Evolutionary conservation across 2,888 invertebrate species (phyloP), one percentile per base, ranked within the genome.

Genomic region (Laothoe populi): DNA sequence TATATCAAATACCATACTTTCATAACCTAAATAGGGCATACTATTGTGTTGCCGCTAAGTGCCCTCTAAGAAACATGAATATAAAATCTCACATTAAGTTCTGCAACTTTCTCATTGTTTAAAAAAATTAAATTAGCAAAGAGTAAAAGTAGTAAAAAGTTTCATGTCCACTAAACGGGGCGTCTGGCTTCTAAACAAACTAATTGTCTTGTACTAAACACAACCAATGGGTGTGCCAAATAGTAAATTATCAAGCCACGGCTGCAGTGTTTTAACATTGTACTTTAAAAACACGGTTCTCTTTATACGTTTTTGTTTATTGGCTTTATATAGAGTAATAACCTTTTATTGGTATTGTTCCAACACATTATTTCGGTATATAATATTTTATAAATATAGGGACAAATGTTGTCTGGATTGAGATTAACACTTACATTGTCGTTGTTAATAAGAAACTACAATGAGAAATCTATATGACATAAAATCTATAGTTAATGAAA

Each of bases 181-280:
- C 45, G 31, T 59, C 31, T 59, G 44, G 45, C 59, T 59, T 42
- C 16, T 23, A n/a, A 42, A 42, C n/a, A 59, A 44, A 44, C 59
- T 59, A 31, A 61, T 62, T 64, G 48, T 62, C 35, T 11, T 31
- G 53, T 59, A 58, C 59, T 24, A 57, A n/a, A 53, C 64, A 48
- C 44, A 62, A 24, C 26, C 40, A 48, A 16, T 13, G 21, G 40
- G 48, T 59, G 63, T 64, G 64, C 63, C 66, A 66, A 68, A 63
- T 63, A 64, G 64, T 64, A 66, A 64, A 64, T 65, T 65, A 68
- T 58, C 44, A 45, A 46, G 44, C 10, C 44, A 58, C 42, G 48
- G 63, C 65, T 64, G 60, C 53, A 53, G 5, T 31, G 35, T 19
- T 19, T 53, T 19, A 16, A 53, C 53, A 53, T 19, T 48, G 13